Evolutionary conservation across 2,797 vertebrate genomes (phyloP), one percentile per base, ranked within the genome.

Genomic region (Lacerta viridis): DNA sequence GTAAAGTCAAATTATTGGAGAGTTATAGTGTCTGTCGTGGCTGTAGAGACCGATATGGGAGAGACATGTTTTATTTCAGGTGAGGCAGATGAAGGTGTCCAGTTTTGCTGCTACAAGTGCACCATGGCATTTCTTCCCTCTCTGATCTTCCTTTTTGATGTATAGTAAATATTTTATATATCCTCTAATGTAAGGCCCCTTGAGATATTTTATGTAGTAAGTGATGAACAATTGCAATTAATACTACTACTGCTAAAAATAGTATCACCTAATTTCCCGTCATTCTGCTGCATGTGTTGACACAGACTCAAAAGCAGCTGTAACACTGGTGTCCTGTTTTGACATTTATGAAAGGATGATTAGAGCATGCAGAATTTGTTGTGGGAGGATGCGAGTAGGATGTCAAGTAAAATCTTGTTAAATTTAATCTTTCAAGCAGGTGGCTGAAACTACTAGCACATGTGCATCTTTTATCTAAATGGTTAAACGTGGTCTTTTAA

Each of bases 321-420:
- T 94, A 93, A 93, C 82, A 46, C 90, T 89, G 71, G 55, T 88
- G 92, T 85, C 88, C 93, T 94, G 87, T 93, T 94, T 94, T 95
- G 92, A 94, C 61, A 17, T 92, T 92, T 93, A 87, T 78, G 36
- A 91, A 88, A 93, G 88, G 84, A 94, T 89, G 92, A 96, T 95
- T 95, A 94, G 83, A 88, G 83, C 75, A 92, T 87, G 86, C 78
- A 88, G 89, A 92, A 89, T 90, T 92, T 91, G 83, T 90, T 88
- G 93, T 93, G 84, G 92, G 92, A 90, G 91, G 88, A 80, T 93
- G 87, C 68, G 90, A 90, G 90, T 87, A 88, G 91, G 92, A 93
- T 94, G 89, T 92, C 90, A 92, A 94, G 93, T 78, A 92, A 94
- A 94, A 94, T 92, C 94, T 90, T 89, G 93, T 95, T 96, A 94